These are phyloP conservation scores for Eueides isabella DNA, from an alignment of 1,140 invertebrate species.

Conservation along the genomic window DNA sequence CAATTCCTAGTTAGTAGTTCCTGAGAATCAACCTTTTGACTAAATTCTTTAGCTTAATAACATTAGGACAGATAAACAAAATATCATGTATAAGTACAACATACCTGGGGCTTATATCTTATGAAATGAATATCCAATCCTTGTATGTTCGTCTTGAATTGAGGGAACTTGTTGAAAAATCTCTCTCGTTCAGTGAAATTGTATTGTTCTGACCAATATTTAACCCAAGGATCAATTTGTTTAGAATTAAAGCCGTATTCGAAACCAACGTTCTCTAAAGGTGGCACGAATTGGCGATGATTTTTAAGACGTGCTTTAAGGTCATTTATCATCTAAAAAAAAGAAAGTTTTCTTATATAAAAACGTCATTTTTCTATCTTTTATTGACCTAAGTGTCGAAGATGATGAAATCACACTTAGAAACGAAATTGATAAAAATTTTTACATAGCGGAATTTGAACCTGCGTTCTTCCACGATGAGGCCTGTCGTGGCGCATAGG, in stretches of 20 bases:
- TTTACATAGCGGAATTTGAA: too few species aligned
- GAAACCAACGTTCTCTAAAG: conserved; percentile 86
- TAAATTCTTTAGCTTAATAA: too few species aligned
- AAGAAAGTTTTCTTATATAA: neutral
- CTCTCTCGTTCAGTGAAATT: conserved; percentile 86
- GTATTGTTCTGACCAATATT: conserved; percentile 88
- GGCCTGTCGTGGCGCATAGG: too few species aligned
- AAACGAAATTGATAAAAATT: too few species aligned
- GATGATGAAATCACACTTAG: too few species aligned
- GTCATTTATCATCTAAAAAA: conserved; percentile 83
- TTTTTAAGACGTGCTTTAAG: conserved; percentile 84
- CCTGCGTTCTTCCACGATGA: too few species aligned
- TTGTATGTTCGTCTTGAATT: conserved; percentile 87
- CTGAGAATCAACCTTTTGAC: too few species aligned
- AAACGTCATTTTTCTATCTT: too few species aligned
- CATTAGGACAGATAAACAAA: too few species aligned
- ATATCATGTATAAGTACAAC: neutral
- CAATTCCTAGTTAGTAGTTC: too few species aligned
- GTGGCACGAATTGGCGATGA: conserved; percentile 75
- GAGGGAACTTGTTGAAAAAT: conserved; percentile 87
- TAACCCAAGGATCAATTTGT: conserved; percentile 84
- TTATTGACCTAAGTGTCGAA: too few species aligned
- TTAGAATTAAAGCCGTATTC: conserved; percentile 89
- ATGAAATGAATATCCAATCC: conserved; percentile 89
- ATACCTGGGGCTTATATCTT: conserved; percentile 82